Percentiles rank a stretch among this genome's conserved stretches.
phyloP scores from a whole-genome alignment of 2,888 invertebrate genomes.

The Drosophila putrida region DNA sequence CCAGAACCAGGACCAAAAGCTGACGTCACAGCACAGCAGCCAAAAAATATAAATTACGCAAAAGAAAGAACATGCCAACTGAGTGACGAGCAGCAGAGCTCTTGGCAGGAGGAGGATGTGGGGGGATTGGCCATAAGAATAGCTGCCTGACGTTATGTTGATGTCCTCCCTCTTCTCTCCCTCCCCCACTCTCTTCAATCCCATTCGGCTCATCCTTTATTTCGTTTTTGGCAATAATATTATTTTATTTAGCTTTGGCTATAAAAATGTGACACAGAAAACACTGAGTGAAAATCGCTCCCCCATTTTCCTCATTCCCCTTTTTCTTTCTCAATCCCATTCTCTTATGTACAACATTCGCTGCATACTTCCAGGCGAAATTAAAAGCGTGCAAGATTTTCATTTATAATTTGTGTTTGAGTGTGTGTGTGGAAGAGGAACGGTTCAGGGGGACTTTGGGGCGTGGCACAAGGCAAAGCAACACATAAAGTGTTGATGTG shows the following conservation, averaged over 20 bases:
- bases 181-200: too few species aligned
- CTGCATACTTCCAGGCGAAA: slow-evolving; percentile 70
- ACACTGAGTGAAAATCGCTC: slow-evolving; percentile 9
- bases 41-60: slow-evolving; percentile 66
- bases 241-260: slow-evolving; percentile 70
- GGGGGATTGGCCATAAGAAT: slow-evolving; percentile 7
- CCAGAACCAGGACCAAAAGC: slow-evolving; percentile 7
- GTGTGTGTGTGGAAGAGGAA: not conserved
- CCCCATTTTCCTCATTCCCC: too few species aligned
- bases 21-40: slow-evolving; percentile 55
- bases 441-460: not conserved
- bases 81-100: slow-evolving; percentile 46
- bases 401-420: slow-evolving; percentile 44
- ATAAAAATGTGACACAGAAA: slow-evolving; percentile 70
- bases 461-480: slow-evolving; percentile 51
- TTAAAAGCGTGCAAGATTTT: slow-evolving; percentile 79
- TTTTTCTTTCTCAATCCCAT: too few species aligned
- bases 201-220: slow-evolving; percentile 46
- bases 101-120: not conserved
- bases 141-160: slow-evolving; percentile 34
- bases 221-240: slow-evolving; percentile 63
- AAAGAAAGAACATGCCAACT: slow-evolving; percentile 52
- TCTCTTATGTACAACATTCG: slow-evolving; percentile 43
- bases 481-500: slow-evolving; percentile 81
- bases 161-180: slow-evolving; percentile 9